Base-by-base conservation (phyloP, 2,888 invertebrate genomes). In the Mayetiola destructor region DNA sequence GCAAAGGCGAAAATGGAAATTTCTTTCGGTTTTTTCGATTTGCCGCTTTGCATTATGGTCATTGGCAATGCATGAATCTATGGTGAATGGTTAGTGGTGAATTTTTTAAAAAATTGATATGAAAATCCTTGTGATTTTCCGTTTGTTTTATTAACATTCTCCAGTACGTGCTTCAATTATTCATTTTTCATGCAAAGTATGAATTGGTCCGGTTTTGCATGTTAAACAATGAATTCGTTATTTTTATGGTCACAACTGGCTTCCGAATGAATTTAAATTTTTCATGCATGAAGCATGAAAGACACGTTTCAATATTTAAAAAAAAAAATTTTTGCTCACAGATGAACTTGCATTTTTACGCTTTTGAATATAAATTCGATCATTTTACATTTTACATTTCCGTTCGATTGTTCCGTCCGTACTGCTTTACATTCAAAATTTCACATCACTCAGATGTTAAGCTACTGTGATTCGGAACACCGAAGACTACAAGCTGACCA, bases 11-110 rank as follows among this genome's bases (percentile, higher is more conserved):
- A 27, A 48, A 48, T 48, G 48, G 27, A 48, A n/a, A 48, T 16
- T 23, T 48, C n/a, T 48, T n/a, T 27, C 27, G 40, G 21, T 40
- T 39, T 18, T 18, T 39, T n/a, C 27, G 12, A 23, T 23, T 48
- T 39, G 39, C 9, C 9, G 18, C 20, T 16, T 39, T 39, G 23
- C 16, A 27, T 48, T 48, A 10, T 27, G 6, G n/a, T 27, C 27
- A 5, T n/a, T 23, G 42, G 23, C 18, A 10, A 23, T 39, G 12
- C 48, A 16, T 27, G 21, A 42, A 56, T 52, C 5, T n/a, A n/a
- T n/a, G n/a, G n/a, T 53, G 53, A 56, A 48, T 56, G 56, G 56
- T 48, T 48, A 56, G 56, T 48, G 48, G 23, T 8, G 21, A 48
- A 48, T n/a, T n/a, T n/a, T n/a, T n/a, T n/a, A n/a, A n/a, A n/a